Evolutionary conservation across 2,888 invertebrate species (phyloP).

Genomic region (Chydorus sphaericus): DNA sequence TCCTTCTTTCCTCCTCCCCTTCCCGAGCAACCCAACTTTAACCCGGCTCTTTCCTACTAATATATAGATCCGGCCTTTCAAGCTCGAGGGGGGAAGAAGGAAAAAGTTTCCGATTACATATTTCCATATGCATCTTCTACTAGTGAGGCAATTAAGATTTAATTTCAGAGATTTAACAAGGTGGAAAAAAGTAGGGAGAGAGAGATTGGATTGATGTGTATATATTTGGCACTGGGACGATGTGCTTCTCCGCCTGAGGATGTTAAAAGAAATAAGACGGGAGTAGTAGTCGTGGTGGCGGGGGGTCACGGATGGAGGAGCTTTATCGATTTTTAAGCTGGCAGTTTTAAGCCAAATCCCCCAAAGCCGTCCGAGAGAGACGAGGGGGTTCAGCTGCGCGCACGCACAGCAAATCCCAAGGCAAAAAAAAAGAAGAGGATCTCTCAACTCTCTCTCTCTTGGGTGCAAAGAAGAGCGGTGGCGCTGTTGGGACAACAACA

Average conservation of each 20-base stretch:
- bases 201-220: not conserved
- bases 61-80: too few species aligned
- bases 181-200: not conserved
- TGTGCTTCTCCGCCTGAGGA: not conserved
- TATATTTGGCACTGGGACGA: not conserved
- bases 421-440: too few species aligned
- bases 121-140: too few species aligned
- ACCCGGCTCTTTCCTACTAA: too few species aligned
- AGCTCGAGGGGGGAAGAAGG: not conserved
- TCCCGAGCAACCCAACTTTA: not conserved
- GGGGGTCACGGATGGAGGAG: slow-evolving; percentile 6
- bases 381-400: not conserved
- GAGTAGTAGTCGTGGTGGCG: slow-evolving; percentile 12
- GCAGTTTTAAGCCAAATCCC: slow-evolving; percentile 12
- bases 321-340: slow-evolving; percentile 13
- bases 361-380: slow-evolving; percentile 1
- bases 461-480: too few species aligned
- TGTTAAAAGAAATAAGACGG: not conserved
- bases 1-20: not conserved
- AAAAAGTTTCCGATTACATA: too few species aligned
- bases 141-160: not conserved
- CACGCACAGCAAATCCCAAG: too few species aligned
- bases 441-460: too few species aligned
- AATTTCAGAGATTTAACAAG: not conserved
- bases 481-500: too few species aligned